phyloP scores from a whole-genome alignment of 2,797 vertebrate genomes.

The Rhynchonycteris naso region DNA sequence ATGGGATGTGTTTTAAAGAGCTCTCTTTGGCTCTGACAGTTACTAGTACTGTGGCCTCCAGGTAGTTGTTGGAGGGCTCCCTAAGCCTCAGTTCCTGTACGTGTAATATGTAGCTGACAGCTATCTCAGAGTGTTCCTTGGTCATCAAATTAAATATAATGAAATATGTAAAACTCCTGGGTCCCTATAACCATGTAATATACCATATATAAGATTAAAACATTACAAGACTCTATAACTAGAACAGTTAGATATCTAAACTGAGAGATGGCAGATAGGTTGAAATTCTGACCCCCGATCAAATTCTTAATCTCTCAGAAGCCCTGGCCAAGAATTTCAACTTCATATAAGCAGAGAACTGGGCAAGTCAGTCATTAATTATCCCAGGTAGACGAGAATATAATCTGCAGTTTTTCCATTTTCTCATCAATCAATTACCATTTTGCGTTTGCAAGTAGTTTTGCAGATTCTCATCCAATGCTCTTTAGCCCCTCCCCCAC shows the following conservation, averaged over 20 bases:
- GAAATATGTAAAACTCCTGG: background rate
- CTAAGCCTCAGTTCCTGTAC: background rate
- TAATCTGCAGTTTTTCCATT: background rate
- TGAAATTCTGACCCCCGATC: slow-evolving; percentile 20
- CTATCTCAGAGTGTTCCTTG: background rate
- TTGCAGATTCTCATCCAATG: background rate
- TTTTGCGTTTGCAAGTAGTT: slow-evolving; percentile 40
- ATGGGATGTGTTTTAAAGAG: background rate
- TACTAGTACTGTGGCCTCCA: background rate
- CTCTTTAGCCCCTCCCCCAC: background rate
- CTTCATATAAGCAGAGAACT: slow-evolving; percentile 13
- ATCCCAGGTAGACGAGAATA: background rate
- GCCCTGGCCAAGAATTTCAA: slow-evolving; percentile 44
- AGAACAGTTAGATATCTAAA: slow-evolving; percentile 20
- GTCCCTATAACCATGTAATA: background rate
- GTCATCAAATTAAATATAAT: slow-evolving; percentile 22
- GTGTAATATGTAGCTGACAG: background rate
- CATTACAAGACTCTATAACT: background rate
- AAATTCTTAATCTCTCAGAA: slow-evolving; percentile 27
- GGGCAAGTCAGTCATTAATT: background rate
- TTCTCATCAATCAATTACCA: background rate
- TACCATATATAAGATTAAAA: slow-evolving; percentile 13
- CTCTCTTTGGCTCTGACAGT: background rate
- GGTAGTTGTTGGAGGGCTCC: background rate
- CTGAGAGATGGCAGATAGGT: background rate